Evolutionary conservation across 1,140 invertebrate genomes (phyloP), one percentile per base, ranked within the genome.

Genomic region (Anoplophora glabripennis): DNA sequence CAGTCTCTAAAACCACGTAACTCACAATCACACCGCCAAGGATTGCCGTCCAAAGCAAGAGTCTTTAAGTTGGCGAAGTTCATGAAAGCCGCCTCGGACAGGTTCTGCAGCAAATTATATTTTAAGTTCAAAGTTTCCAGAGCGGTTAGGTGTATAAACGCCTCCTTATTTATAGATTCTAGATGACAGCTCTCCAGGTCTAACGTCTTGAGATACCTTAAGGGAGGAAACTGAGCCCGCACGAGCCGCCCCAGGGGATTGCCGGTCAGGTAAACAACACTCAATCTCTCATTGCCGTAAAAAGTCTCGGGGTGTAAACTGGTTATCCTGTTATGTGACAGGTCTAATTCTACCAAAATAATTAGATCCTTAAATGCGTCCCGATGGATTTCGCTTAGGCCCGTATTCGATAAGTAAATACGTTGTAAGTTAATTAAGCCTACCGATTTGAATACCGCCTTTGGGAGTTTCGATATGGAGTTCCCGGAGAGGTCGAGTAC

Each of bases 11-110:
- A 90, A 12, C 85, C 86, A 46, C 90, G 84, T 45, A 95, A 74
- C 46, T 87, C 82, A 75, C 93, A 95, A 70, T 95, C 92, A 74
- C 93, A 95, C 59, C 81, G 81, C 93, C 93, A 95, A 11, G 87
- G 89, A 72, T 95, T 95, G n/a, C 88, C 87, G 57, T 92, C 88
- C 21, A 94, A 73, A 4, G 84, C 83, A 2, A 94, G 75, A 0
- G 89, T 89, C 75, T 92, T 92, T 12, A 94, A 73, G 52, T 83
- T 83, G 18, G 79, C 75, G 56, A 90, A 79, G 45, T 83, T 83
- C 66, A 83, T 76, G 66, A 91, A 86, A 11, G 87, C 80, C 34
- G 80, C 78, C 46, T 83, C 81, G 7, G 84, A 84, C 1, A 92
- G 70, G 57, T 83, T 84, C 52, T 83, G 78, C 18, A 92, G 76